phyloP scores from a whole-genome alignment of 2,888 invertebrate genomes.

The Ferrisia virgata region DNA sequence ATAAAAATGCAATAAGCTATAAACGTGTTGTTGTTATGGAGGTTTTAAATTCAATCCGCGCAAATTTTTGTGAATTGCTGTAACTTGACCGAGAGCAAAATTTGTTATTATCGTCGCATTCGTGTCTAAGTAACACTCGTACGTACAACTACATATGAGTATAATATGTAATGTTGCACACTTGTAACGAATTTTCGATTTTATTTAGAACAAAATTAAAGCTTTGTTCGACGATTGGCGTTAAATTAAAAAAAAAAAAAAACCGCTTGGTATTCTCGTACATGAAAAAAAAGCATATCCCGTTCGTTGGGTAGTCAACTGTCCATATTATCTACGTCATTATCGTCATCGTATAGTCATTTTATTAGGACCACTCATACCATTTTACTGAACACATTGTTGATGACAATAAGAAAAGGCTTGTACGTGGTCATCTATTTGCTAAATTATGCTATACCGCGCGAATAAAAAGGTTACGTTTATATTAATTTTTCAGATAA shows the following conservation, averaged over 20 bases:
- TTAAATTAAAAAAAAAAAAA: constrained; percentile 10
- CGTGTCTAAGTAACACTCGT: background rate
- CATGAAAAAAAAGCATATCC: background rate
- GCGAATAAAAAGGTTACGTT: background rate
- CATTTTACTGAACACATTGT: constrained; percentile 13
- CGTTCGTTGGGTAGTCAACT: constrained; percentile 4
- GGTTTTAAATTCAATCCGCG: background rate
- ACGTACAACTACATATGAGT: background rate
- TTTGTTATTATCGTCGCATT: background rate
- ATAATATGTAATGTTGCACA: background rate
- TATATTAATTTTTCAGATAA: background rate
- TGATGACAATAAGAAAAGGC: background rate
- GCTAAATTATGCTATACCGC: background rate
- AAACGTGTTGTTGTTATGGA: background rate
- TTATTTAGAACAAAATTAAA: background rate
- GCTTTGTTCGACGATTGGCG: constrained; percentile 15
- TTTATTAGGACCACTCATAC: background rate
- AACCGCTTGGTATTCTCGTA: background rate
- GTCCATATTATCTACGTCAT: constrained; percentile 2
- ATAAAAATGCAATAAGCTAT: background rate
- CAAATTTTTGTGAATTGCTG: background rate
- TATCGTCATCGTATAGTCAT: constrained; percentile 15
- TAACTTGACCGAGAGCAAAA: background rate
- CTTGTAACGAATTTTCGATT: background rate
- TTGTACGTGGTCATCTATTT: constrained; percentile 23